Conservation (phyloP, 64 coral and sea anemone genomes). For the Porites lutea region DNA sequence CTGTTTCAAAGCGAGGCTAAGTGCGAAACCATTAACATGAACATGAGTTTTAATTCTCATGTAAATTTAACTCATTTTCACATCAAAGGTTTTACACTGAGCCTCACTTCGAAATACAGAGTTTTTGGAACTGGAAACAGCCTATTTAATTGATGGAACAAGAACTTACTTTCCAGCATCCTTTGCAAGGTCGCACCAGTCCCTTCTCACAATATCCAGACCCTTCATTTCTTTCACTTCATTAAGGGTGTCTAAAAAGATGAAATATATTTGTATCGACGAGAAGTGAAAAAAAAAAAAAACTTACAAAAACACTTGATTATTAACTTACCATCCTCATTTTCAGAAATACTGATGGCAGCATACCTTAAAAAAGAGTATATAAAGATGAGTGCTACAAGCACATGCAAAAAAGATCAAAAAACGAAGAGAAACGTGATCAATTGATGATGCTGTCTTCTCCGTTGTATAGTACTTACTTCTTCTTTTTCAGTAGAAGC, state of each 20-base stretch:
- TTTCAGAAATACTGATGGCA: slow-evolving; percentile 83
- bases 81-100: too few relatives aligned
- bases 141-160: background rate
- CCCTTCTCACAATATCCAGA: slow-evolving; percentile 94
- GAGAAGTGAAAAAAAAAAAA: background rate
- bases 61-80: too few relatives aligned
- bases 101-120: too few relatives aligned
- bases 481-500: slow-evolving; percentile 97
- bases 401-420: background rate
- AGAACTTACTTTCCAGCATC: slow-evolving; percentile 94
- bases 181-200: slow-evolving; percentile 98
- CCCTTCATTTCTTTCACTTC: slow-evolving; percentile 98
- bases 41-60: too few relatives aligned
- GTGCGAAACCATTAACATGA: too few relatives aligned
- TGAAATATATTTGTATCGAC: background rate
- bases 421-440: background rate
- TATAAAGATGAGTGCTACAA: background rate
- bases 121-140: background rate
- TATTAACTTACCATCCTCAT: slow-evolving; percentile 81
- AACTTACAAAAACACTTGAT: background rate
- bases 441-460: too few relatives aligned
- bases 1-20: too few relatives aligned
- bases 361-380: slow-evolving; percentile 74
- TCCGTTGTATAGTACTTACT: slow-evolving; percentile 65
- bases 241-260: slow-evolving; percentile 72